A percentile compares a stretch with the other conserved stretches of the same genome.
These are phyloP conservation scores for Thermophis baileyi DNA, from an alignment of 2,113 vertebrate genomes.

Conservation along the genomic window DNA sequence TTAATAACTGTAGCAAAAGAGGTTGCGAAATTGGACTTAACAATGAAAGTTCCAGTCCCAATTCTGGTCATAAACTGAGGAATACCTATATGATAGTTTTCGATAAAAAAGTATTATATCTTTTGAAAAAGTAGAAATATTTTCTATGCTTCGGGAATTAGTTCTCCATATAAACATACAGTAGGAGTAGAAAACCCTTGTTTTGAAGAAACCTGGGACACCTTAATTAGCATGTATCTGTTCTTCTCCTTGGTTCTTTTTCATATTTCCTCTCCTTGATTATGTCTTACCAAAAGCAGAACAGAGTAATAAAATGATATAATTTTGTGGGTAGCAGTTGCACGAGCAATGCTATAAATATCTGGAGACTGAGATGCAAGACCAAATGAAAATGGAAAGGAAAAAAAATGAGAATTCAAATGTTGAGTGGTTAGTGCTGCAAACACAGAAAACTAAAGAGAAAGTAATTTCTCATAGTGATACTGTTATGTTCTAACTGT, in stretches of 20 bases:
- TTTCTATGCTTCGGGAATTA: neutral
- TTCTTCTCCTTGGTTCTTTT: conserved; percentile 8
- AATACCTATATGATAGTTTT: neutral
- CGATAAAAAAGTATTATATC: neutral
- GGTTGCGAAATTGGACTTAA: no score
- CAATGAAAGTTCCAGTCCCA: no score
- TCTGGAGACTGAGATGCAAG: conserved; percentile 6
- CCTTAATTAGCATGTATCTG: neutral
- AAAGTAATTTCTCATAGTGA: neutral
- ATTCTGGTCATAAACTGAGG: no score
- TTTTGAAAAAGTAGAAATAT: neutral
- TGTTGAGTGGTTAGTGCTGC: neutral
- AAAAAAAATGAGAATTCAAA: conserved; percentile 8
- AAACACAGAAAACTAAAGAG: neutral
- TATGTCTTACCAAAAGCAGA: conserved; percentile 38
- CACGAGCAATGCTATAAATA: conserved; percentile 26
- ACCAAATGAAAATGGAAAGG: conserved; percentile 20
- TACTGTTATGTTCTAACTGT: no score
- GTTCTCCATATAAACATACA: neutral
- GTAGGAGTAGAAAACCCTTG: neutral
- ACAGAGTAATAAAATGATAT: conserved; percentile 15
- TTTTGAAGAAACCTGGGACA: neutral
- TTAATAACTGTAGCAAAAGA: no score
- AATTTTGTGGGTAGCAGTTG: conserved; percentile 24
- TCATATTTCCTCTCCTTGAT: neutral